These are phyloP conservation scores for Cheirogaleus major DNA, from an alignment of 2,797 vertebrate species.

Conservation along the genomic window DNA sequence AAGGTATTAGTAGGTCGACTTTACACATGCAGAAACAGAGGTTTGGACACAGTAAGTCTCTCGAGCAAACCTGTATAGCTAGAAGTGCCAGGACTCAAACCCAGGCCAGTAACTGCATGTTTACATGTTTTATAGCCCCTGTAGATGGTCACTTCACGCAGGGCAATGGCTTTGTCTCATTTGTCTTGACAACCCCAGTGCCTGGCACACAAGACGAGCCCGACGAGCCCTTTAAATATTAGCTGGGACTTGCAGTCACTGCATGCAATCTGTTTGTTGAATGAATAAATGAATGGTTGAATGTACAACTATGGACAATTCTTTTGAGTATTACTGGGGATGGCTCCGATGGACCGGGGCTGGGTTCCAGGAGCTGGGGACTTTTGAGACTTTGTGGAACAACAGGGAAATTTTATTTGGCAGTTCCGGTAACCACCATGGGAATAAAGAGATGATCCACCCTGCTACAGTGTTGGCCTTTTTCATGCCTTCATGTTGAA, in stretches of 20 bases:
- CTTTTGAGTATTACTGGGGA: neutral
- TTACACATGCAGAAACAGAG: neutral
- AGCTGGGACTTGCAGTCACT: neutral
- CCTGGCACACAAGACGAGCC: neutral
- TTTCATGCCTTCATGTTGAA: neutral
- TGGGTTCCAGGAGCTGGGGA: neutral
- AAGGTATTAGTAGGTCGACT: neutral
- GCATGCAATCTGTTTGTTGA: neutral
- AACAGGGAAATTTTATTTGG: neutral
- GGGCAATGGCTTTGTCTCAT: neutral
- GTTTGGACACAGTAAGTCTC: neutral
- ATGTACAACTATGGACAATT: neutral
- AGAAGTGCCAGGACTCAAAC: neutral
- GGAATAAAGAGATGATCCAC: neutral
- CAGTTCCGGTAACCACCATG: fast-evolving
- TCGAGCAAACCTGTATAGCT: neutral
- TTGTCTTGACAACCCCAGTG: neutral
- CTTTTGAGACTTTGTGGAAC: neutral
- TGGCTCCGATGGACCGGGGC: fast-evolving
- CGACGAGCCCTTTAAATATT: neutral
- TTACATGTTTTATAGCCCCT: neutral
- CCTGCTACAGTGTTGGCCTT: neutral
- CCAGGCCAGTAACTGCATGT: neutral
- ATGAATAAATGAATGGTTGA: neutral
- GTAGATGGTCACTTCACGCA: neutral